Percentiles rank a stretch among this genome's conserved stretches.
These are phyloP conservation scores for Drosophila prosaltans DNA, from an alignment of 1,140 invertebrate genomes.

Conservation along the genomic window DNA sequence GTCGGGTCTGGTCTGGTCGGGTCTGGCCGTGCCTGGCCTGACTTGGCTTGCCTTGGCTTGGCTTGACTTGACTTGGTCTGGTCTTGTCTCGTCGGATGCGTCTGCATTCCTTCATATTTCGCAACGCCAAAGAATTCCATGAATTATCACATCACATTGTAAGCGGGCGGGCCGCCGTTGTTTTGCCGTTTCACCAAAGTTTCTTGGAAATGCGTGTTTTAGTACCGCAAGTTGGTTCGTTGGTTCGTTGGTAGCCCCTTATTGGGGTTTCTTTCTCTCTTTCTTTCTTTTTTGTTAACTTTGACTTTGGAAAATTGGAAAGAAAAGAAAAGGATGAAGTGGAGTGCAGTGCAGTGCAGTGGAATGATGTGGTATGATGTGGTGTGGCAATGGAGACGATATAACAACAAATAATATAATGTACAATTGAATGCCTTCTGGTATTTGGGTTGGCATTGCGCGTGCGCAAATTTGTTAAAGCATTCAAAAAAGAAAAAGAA, in stretches of 20 bases:
- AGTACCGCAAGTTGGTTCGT: not conserved
- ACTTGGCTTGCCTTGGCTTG: too few species aligned
- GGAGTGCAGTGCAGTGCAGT: not conserved
- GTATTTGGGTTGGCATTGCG: constrained; percentile 24
- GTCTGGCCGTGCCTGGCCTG: not conserved
- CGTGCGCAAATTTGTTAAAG: constrained; percentile 19
- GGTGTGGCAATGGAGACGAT: not conserved
- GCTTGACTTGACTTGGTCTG: constrained; percentile 16
- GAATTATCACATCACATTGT: constrained; percentile 46
- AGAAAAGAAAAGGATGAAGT: not conserved
- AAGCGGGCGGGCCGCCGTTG: constrained; percentile 13
- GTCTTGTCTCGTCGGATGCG: constrained; percentile 49
- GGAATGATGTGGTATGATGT: not conserved
- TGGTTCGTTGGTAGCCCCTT: not conserved
- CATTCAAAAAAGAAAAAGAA: too few species aligned
- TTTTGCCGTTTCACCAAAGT: constrained; percentile 13
- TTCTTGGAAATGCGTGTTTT: constrained; percentile 21
- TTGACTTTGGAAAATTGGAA: constrained; percentile 3
- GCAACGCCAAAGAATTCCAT: constrained; percentile 68
- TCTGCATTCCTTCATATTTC: constrained; percentile 75
- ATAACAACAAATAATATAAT: constrained; percentile 7
- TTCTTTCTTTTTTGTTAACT: not conserved
- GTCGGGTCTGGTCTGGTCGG: not conserved
- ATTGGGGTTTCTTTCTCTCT: not conserved
- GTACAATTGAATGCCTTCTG: constrained; percentile 8